A percentile compares a stretch with the other conserved stretches of the same genome.
These are phyloP conservation scores for Pristiophorus japonicus DNA, from an alignment of 2,113 vertebrate species.

Conservation along the genomic window DNA sequence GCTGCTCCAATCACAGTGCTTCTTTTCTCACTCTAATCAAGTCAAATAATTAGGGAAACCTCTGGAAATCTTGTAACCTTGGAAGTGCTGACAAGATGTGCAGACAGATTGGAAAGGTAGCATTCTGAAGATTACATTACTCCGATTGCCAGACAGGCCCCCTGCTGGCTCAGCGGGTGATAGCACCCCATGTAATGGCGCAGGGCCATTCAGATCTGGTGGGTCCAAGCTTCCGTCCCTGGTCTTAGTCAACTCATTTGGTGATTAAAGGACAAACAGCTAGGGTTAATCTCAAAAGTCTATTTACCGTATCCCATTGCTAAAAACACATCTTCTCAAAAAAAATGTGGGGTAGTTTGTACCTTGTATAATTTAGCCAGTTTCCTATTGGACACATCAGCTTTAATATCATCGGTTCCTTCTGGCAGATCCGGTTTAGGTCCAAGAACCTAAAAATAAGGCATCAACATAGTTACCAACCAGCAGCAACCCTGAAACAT, in stretches of 20 bases:
- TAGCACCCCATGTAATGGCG: not conserved
- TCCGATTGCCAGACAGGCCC: not conserved
- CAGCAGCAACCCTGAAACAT: not conserved
- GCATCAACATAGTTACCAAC: not conserved
- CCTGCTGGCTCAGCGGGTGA: not conserved
- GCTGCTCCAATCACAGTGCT: too few species aligned
- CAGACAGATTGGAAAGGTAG: not conserved
- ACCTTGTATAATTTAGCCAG: constrained; percentile 97
- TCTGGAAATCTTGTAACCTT: too few species aligned
- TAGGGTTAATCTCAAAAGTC: too few species aligned
- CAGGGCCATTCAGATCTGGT: not conserved
- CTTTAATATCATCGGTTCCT: constrained; percentile 62
- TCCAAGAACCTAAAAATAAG: constrained; percentile 70
- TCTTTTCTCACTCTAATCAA: too few species aligned
- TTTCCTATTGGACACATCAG: constrained; percentile 77
- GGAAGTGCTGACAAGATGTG: too few species aligned
- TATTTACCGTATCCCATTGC: too few species aligned
- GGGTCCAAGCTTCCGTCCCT: not conserved
- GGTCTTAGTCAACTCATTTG: not conserved
- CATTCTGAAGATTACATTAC: not conserved
- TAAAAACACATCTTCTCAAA: too few species aligned
- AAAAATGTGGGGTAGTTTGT: too few species aligned
- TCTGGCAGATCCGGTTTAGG: constrained; percentile 74
- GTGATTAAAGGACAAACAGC: not conserved
- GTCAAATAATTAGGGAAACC: too few species aligned